Base-by-base conservation (phyloP, 2,797 vertebrate species). In the Pogonophryne albipinna region DNA sequence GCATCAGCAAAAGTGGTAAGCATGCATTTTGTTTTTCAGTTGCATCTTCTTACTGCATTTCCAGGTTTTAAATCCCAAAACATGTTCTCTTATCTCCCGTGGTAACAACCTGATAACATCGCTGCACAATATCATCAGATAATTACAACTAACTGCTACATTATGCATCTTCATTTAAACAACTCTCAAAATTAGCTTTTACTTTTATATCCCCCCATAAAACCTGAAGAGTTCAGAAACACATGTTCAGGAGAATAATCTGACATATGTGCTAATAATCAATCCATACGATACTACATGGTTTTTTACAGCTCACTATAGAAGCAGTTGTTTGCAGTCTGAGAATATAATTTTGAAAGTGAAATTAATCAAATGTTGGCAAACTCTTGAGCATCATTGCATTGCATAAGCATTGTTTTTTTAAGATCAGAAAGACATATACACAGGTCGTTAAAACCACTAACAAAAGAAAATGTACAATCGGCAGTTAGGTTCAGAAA, bases 1-100 rank as follows among this genome's bases (percentile, higher is more conserved):
- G 92, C 94, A 94, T 95, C 91, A 94, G 95, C 94, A 95, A 93
- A 93, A 87, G 91, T 92, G 89, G 84, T 90, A 93, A 91, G 89
- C 94, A 95, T 96, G 95, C 95, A 87, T 74, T 91, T 91, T 91
- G 74, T 88, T 89, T 38, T 78, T 76, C 83, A 80, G 81, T 85
- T 90, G 81, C 86, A 89, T 91, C 77, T 20, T 90, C 74, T 81
- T 66, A 64, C 76, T 79, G 66, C 79, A 71, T 86, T 77, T 80
- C 82, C 61, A 84, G 59, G 63, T 83, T 79, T n/a, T n/a, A n/a
- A n/a, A n/a, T n/a, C n/a, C n/a, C n/a, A 74, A 86, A 86, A 83
- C 78, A 63, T 55, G 38, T 69, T 74, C 51, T 80, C 72, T 52
- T 70, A 64, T 65, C 53, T 82, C 42, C 46, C 64, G 10, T 68